A percentile compares a stretch with the other conserved stretches of the same genome.
phyloP scores from a whole-genome alignment of 2,797 vertebrate species.

The Antrozous pallidus region DNA sequence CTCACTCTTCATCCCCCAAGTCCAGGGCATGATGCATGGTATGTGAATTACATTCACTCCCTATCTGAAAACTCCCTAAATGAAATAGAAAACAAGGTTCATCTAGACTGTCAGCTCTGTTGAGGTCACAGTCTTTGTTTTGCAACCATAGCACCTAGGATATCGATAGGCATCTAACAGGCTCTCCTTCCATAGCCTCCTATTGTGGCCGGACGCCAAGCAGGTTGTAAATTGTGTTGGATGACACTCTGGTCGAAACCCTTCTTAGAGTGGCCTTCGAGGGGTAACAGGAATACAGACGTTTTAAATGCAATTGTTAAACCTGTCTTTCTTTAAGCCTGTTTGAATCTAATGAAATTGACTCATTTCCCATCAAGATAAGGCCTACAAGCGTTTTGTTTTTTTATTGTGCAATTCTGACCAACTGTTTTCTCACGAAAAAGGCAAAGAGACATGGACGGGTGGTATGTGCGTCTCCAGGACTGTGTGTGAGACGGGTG shows the following conservation, averaged over 20 bases:
- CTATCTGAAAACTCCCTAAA: neutral
- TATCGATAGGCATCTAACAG: neutral
- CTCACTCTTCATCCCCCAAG: accelerated
- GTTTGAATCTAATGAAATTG: constrained; percentile 62
- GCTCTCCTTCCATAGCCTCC: neutral
- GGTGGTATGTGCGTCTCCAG: neutral
- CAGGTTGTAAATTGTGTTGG: neutral
- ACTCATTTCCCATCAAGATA: constrained; percentile 70
- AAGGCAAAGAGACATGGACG: neutral
- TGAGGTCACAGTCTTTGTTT: neutral
- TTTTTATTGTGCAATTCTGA: constrained; percentile 28
- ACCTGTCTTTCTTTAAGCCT: constrained; percentile 18
- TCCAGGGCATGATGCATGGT: neutral
- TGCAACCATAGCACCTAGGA: accelerated
- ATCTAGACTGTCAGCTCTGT: neutral
- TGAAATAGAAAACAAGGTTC: neutral
- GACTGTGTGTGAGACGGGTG: neutral
- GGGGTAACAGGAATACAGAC: neutral
- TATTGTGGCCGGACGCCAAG: neutral
- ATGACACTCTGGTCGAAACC: neutral
- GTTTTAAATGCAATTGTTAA: neutral
- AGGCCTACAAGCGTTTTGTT: constrained; percentile 60
- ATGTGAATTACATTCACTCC: neutral
- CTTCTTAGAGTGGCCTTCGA: neutral
- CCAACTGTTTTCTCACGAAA: neutral